Base-by-base conservation (phyloP, 2,888 invertebrate genomes). In the Leptinotarsa peninsularis region DNA sequence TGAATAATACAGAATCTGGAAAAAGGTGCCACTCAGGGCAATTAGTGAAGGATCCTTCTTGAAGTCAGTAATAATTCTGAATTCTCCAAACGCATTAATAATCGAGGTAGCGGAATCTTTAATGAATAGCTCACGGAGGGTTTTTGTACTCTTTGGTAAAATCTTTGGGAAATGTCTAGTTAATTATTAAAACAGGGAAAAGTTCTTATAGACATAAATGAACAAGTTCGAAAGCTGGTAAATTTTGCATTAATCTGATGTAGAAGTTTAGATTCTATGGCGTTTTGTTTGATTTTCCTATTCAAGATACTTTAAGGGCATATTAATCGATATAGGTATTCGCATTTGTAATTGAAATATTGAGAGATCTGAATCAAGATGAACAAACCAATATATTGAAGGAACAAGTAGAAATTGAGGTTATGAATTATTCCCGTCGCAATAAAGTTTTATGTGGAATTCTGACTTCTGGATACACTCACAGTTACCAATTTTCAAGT, bases 181-280 rank as follows among this genome's bases (percentile, higher is more conserved):
- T 74, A 76, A 78, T 76, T 76, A 78, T 78, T 78, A 66, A 78
- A 71, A 66, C 71, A 70, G 66, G 67, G 76, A 76, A 68, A 78
- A 78, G 73, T 78, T 76, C 73, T 75, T 72, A 70, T 72, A 70
- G 76, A 78, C 76, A 75, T 74, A 76, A 78, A 74, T 67, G 73
- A 23, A 75, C 73, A 76, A 78, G 76, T 78, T 78, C 58, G 68
- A 67, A 52, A 76, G 75, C 75, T 78, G 69, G 73, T 78, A 70
- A 78, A 78, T 78, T 72, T 73, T 78, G 72, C 52, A 78, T 72
- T 69, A 66, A 74, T 76, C 75, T 69, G 60, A 66, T 66, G 14
- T 49, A 33, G 54, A 75, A 77, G 66, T 73, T 77, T 68, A 63
- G 54, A 68, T 67, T 56, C 54, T 58, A 49, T 49, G n/a, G 58